Evolutionary conservation across 2,888 invertebrate genomes (phyloP), one percentile per base, ranked within the genome.

Genomic region (Chelonus formosanus): DNA sequence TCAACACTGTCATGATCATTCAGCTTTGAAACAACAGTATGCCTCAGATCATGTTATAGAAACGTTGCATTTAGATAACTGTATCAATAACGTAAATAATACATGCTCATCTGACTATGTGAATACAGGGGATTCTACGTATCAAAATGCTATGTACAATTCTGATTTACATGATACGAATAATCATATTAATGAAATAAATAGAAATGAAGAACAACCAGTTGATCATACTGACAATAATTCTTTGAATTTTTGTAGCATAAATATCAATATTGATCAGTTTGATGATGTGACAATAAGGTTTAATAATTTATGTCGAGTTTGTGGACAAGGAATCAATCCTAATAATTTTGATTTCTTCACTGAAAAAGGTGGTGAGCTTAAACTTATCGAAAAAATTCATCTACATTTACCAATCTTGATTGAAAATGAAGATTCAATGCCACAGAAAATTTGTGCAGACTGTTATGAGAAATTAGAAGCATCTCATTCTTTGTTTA

Each of bases 311-410:
- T 68, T 76, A 45, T 80, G 80, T 56, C 73, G 80, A 48, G 71
- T 80, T 32, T 80, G 80, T 57, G 79, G 78, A 20, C 20, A 20
- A 20, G 20, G 20, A 20, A 20, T 20, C 20, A 20, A 20, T 20
- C 20, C 64, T 1, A 63, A 77, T 67, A 73, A 73, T 20, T 68
- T 75, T 50, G 75, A 79, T 20, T 77, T 82, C 54, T 79, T 80
- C 70, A 62, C 69, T 4, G 63, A 63, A 6, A 73, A 74, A 35
- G 78, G 77, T 0, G 64, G 65, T 34, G 71, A 76, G 44, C 55
- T 76, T n/a, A 75, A 68, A 31, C 50, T 80, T 8, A 72, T 67
- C 59, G 75, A 78, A n/a, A 82, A 79, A 69, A 79, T 82, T 48
- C 69, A 63, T 45, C 67, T 79, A 55, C 75, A 79, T 67, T 72